Percentiles rank a stretch among this genome's conserved stretches.
These are phyloP conservation scores for Cheilosia impressa DNA, from an alignment of 2,888 invertebrate species.

Conservation along the genomic window DNA sequence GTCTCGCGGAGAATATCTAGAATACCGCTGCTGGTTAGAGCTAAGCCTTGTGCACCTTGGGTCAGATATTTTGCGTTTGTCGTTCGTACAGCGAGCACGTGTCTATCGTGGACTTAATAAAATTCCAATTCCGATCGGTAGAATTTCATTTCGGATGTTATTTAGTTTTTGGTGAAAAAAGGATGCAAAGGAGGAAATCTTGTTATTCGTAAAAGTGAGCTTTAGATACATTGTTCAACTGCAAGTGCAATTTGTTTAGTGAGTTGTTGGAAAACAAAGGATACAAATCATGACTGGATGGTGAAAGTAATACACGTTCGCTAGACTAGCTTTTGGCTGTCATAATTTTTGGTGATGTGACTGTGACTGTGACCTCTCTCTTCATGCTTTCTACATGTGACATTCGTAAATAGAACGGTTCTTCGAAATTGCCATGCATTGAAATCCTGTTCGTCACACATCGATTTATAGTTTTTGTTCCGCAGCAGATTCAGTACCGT, in stretches of 20 bases:
- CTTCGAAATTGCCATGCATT: neutral
- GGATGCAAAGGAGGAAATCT: conserved; percentile 48
- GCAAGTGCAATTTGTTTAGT: conserved; percentile 51
- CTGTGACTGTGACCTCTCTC: conserved; percentile 16
- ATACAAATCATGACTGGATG: conserved; percentile 50
- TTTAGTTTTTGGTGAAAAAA: conserved; percentile 25
- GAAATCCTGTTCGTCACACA: conserved; percentile 14
- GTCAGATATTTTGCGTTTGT: conserved; percentile 83
- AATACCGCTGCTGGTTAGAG: conserved; percentile 79
- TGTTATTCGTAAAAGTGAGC: conserved; percentile 12
- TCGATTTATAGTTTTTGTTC: conserved; percentile 29
- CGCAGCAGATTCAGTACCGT: conserved; percentile 15
- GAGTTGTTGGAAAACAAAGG: conserved; percentile 41
- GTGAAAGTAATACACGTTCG: conserved; percentile 63
- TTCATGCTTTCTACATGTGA: conserved; percentile 57
- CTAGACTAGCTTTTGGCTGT: conserved; percentile 51
- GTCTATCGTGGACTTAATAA: conserved; percentile 77
- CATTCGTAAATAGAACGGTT: conserved; percentile 50
- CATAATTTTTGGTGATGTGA: conserved; percentile 46
- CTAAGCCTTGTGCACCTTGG: conserved; percentile 80
- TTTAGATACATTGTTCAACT: conserved; percentile 52
- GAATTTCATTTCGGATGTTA: conserved; percentile 19
- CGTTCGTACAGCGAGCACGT: conserved; percentile 83
- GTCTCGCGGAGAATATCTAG: conserved; percentile 76
- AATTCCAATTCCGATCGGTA: conserved; percentile 70